Percentiles rank a stretch among this genome's conserved stretches.
Conservation (phyloP, 2,797 vertebrate species). For the Amphiprion clarkii region DNA sequence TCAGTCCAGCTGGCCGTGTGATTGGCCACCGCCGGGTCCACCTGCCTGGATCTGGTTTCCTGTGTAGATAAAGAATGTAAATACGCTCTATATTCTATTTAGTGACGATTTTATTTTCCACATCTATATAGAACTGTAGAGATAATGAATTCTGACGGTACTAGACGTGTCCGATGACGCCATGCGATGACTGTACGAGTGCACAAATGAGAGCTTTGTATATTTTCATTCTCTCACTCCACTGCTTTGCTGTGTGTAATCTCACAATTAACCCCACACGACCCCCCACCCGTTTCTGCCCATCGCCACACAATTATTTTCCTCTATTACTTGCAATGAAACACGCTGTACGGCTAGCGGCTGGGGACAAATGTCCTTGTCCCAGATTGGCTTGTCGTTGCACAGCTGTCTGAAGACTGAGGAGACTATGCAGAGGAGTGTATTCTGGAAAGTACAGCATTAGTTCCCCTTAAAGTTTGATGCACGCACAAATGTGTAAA, state of each 20-base stretch:
- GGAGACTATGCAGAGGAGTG: constrained; percentile 42
- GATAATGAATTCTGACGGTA: constrained; percentile 42
- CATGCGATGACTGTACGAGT: constrained; percentile 60
- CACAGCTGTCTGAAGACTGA: constrained; percentile 46
- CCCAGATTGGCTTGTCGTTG: constrained; percentile 23
- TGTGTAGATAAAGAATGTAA: constrained; percentile 82
- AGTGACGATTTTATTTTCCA: constrained; percentile 76
- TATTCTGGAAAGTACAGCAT: constrained; percentile 26
- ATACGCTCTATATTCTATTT: constrained; percentile 77
- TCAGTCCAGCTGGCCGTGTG: constrained; percentile 53
- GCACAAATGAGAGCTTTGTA: constrained; percentile 52
- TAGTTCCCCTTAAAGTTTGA: constrained; percentile 16
- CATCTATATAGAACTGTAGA: constrained; percentile 72
- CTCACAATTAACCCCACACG: constrained; percentile 62
- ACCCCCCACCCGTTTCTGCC: constrained; percentile 21
- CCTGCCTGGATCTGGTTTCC: constrained; percentile 32
- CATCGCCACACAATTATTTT: constrained; percentile 17
- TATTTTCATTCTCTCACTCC: constrained; percentile 69
- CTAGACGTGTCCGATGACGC: constrained; percentile 46
- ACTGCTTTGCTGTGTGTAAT: constrained; percentile 73
- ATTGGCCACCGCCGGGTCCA: constrained; percentile 29
- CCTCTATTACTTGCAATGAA: neutral
- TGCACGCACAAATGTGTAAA: constrained; percentile 18
- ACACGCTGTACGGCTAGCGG: constrained; percentile 12
- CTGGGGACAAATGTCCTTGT: constrained; percentile 15